Conservation (phyloP, 2,797 vertebrate genomes). For the Helostoma temminkii region DNA sequence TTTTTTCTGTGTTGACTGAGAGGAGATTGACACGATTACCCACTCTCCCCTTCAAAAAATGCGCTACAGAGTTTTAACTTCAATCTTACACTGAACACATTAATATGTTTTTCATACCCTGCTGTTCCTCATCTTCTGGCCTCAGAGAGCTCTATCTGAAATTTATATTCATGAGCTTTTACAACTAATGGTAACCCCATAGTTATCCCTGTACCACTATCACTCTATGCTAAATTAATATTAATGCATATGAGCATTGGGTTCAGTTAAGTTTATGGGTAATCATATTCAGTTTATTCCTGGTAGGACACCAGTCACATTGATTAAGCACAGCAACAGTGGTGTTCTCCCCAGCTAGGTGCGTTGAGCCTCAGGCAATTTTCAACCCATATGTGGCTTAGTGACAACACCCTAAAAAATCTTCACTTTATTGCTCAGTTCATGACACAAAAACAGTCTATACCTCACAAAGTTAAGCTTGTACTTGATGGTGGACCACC, state of each 20-base stretch:
- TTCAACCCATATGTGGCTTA: conserved; percentile 70
- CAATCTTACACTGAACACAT: conserved; percentile 55
- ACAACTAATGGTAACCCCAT: conserved; percentile 82
- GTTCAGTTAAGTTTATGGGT: conserved; percentile 88
- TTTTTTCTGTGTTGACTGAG: conserved; percentile 24
- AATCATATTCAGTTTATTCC: conserved; percentile 89
- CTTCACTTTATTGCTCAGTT: conserved; percentile 30
- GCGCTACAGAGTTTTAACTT: conserved; percentile 42
- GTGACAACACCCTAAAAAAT: conserved; percentile 44
- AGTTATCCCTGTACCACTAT: conserved; percentile 80
- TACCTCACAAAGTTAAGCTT: conserved; percentile 41
- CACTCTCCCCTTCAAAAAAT: conserved; percentile 24
- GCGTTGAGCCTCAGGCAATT: conserved; percentile 75
- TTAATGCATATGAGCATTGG: conserved; percentile 84
- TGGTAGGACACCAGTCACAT: conserved; percentile 84
- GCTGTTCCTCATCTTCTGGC: conserved; percentile 65
- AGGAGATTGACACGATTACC: conserved; percentile 57
- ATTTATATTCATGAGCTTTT: conserved; percentile 85
- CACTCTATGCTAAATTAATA: conserved; percentile 86
- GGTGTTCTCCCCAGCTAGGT: conserved; percentile 77
- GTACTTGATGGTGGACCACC: conserved; percentile 49
- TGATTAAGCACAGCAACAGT: conserved; percentile 84
- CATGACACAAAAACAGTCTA: conserved; percentile 37
- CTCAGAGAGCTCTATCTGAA: conserved; percentile 68
- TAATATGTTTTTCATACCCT: conserved; percentile 76